These are phyloP conservation scores for Brienomyrus longianalis DNA, from an alignment of 2,113 vertebrate genomes.

Conservation along the genomic window DNA sequence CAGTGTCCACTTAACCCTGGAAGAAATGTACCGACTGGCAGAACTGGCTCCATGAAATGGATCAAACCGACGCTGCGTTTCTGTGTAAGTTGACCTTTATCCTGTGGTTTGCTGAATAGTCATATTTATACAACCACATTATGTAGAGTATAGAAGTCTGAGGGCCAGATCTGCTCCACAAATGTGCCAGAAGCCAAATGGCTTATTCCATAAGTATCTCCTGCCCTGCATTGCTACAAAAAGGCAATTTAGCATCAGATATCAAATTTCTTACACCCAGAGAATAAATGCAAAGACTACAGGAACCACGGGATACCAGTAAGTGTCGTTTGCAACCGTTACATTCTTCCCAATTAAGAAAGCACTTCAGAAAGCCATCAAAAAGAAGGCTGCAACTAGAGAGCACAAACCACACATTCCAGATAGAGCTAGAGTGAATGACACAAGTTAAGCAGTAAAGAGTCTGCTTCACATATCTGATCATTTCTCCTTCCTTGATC, in stretches of 20 bases:
- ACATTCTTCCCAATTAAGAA: background rate
- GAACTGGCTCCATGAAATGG: background rate
- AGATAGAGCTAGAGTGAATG: background rate
- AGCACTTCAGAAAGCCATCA: background rate
- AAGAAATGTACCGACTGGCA: background rate
- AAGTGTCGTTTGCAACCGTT: background rate
- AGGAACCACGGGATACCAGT: background rate
- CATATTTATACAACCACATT: background rate
- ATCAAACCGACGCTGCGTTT: background rate
- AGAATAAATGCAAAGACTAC: background rate
- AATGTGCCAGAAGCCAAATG: background rate
- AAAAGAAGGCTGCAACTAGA: background rate
- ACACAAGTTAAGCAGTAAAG: background rate
- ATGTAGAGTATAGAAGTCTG: background rate
- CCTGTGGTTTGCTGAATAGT: background rate
- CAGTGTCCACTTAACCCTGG: background rate
- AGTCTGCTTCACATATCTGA: background rate
- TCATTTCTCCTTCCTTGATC: background rate
- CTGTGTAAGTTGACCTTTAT: constrained; percentile 1
- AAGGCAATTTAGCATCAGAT: background rate
- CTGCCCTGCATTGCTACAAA: background rate
- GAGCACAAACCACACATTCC: background rate
- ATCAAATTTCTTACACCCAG: background rate
- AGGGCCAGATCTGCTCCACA: background rate
- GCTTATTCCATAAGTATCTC: background rate